Percentiles rank a stretch among this genome's conserved stretches.
Evolutionary conservation across 2,113 vertebrate species (phyloP).

Genomic region (Brevimyrus niger): DNA sequence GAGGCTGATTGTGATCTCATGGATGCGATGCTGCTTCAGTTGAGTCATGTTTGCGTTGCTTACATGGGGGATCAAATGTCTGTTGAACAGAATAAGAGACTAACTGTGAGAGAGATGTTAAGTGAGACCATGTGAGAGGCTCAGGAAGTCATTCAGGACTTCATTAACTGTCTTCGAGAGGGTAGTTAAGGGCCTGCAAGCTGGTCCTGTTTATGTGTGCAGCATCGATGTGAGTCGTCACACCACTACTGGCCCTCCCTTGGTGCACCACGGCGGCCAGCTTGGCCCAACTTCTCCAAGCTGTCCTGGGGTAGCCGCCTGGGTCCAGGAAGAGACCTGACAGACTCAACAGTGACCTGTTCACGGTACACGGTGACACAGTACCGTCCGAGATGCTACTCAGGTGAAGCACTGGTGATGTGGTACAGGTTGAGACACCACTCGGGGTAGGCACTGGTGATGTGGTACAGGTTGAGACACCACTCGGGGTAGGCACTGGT

Average conservation of each 20-base stretch:
- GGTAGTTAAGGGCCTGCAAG: slow-evolving; percentile 64
- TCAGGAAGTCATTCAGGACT: slow-evolving; percentile 74
- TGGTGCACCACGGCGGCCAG: not conserved
- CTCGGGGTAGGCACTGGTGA: no score
- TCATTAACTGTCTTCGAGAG: slow-evolving; percentile 62
- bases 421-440: no score
- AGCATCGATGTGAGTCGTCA: slow-evolving; percentile 66
- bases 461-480: no score
- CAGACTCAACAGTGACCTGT: not conserved
- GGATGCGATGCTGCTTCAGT: not conserved
- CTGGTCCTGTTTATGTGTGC: slow-evolving; percentile 72
- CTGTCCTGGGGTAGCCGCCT: not conserved
- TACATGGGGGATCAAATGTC: slow-evolving; percentile 44
- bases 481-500: no score
- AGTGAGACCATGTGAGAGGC: slow-evolving; percentile 69
- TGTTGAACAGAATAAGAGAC: slow-evolving; percentile 60
- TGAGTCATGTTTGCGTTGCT: not conserved
- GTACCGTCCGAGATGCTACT: not conserved
- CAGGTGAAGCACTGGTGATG: not conserved
- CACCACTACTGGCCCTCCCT: slow-evolving; percentile 48
- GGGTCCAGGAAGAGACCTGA: not conserved
- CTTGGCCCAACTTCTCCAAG: not conserved
- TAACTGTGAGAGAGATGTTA: slow-evolving; percentile 51
- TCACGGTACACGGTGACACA: not conserved
- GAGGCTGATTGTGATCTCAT: not conserved